Percentiles rank a stretch among this genome's conserved stretches.
Evolutionary conservation across 2,888 invertebrate species (phyloP).

Genomic region (Vandiemenella viatica): DNA sequence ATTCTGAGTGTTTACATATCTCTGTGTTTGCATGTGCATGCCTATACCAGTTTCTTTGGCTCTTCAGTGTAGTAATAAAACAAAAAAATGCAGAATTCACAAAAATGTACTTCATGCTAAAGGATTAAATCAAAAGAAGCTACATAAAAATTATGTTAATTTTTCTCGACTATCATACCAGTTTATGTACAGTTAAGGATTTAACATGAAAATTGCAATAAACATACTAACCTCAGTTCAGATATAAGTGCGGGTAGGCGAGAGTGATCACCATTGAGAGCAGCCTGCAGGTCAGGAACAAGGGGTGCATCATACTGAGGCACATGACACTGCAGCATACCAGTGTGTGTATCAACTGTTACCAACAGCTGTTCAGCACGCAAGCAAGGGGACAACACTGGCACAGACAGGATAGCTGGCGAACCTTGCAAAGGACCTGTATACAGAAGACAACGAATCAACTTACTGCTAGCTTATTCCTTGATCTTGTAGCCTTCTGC

Average conservation of each 20-base stretch:
- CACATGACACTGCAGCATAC: slow-evolving; percentile 79
- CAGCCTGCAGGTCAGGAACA: slow-evolving; percentile 65
- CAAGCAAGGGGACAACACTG: slow-evolving; percentile 76
- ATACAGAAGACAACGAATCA: slow-evolving; percentile 16
- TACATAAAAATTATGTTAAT: too few relatives aligned
- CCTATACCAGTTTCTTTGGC: too few relatives aligned
- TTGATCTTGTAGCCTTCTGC: too few relatives aligned
- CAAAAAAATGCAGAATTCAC: too few relatives aligned
- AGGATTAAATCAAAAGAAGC: too few relatives aligned
- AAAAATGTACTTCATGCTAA: too few relatives aligned
- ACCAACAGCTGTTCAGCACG: slow-evolving; percentile 83
- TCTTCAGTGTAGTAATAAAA: too few relatives aligned
- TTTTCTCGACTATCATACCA: neutral
- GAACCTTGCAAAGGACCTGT: slow-evolving; percentile 75
- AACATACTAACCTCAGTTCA: slow-evolving; percentile 40
- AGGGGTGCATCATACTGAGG: slow-evolving; percentile 73
- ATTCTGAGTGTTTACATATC: too few relatives aligned
- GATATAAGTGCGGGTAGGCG: slow-evolving; percentile 50
- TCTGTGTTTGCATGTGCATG: too few relatives aligned
- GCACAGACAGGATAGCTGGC: slow-evolving; percentile 82
- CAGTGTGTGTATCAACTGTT: slow-evolving; percentile 88
- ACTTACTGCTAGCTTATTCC: too few relatives aligned
- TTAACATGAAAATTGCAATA: too few relatives aligned
- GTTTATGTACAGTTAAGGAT: neutral
- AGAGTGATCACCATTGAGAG: slow-evolving; percentile 57